phyloP scores from a whole-genome alignment of 2,113 vertebrate genomes.

The Barbus barbus region DNA sequence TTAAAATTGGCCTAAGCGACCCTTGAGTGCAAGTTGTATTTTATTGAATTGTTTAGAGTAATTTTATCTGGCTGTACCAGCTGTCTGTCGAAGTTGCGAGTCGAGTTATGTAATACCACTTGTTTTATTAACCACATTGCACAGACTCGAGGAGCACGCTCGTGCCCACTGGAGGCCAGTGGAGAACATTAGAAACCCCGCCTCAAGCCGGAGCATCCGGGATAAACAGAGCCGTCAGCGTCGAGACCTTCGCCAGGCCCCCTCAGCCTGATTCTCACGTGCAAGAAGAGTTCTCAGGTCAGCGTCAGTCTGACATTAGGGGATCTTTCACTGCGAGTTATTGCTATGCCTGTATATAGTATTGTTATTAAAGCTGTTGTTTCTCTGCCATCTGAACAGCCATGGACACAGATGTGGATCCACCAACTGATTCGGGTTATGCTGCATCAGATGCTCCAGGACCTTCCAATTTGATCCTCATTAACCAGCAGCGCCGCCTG shows the following conservation, averaged over 20 bases:
- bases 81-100: background rate
- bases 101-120: background rate
- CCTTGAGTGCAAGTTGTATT: background rate
- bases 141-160: background rate
- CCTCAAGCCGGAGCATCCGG: background rate
- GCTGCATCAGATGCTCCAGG: background rate
- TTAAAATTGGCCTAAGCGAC: background rate
- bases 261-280: background rate
- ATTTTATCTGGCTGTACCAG: background rate
- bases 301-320: background rate
- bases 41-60: background rate
- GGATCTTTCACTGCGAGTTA: background rate
- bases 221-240: background rate
- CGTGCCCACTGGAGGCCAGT: background rate
- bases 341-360: background rate
- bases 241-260: background rate
- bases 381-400: constrained; percentile 25
- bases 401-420: constrained; percentile 46
- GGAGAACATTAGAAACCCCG: background rate
- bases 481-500: constrained; percentile 3
- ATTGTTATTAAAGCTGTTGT: background rate
- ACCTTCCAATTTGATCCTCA: background rate
- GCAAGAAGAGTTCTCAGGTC: constrained; percentile 10
- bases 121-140: background rate
- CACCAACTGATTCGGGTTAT: background rate